Percentiles rank a stretch among this genome's conserved stretches.
phyloP scores from a whole-genome alignment of 2,888 invertebrate genomes.

The Brenthis hecate region DNA sequence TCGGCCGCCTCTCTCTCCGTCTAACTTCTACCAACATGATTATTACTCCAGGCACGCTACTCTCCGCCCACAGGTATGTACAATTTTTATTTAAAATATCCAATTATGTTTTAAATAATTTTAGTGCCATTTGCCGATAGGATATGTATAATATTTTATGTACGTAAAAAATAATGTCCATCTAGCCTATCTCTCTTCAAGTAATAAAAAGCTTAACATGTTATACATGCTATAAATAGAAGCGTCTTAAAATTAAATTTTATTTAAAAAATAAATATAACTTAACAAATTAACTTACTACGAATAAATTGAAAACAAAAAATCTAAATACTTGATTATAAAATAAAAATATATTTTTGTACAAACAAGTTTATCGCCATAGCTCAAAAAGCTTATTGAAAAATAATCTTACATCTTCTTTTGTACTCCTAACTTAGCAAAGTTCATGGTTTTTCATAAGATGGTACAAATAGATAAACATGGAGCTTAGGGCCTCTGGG shows the following conservation, averaged over 20 bases:
- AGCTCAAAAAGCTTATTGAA: background rate
- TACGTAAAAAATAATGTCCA: too few species aligned
- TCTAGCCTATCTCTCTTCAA: too few species aligned
- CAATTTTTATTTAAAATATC: background rate
- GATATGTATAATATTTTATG: too few species aligned
- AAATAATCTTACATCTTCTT: background rate
- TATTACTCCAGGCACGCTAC: conserved; percentile 77
- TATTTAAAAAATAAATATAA: too few species aligned
- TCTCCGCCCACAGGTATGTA: conserved; percentile 74
- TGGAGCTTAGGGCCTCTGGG: conserved; percentile 60
- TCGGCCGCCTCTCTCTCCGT: conserved; percentile 83
- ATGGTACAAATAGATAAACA: conserved; percentile 48
- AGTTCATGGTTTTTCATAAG: conserved; percentile 44
- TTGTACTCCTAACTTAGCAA: background rate
- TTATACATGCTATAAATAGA: too few species aligned
- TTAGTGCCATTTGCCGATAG: background rate
- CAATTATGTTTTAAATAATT: background rate
- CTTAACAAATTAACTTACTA: too few species aligned
- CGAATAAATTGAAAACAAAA: too few species aligned
- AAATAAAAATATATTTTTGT: too few species aligned
- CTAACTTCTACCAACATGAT: conserved; percentile 83
- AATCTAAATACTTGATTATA: too few species aligned
- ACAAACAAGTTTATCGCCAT: background rate
- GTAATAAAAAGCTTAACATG: too few species aligned
- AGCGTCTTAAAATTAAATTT: too few species aligned